Evolutionary conservation across 2,113 vertebrate genomes (phyloP), one percentile per base, ranked within the genome.

Genomic region (Perca flavescens): DNA sequence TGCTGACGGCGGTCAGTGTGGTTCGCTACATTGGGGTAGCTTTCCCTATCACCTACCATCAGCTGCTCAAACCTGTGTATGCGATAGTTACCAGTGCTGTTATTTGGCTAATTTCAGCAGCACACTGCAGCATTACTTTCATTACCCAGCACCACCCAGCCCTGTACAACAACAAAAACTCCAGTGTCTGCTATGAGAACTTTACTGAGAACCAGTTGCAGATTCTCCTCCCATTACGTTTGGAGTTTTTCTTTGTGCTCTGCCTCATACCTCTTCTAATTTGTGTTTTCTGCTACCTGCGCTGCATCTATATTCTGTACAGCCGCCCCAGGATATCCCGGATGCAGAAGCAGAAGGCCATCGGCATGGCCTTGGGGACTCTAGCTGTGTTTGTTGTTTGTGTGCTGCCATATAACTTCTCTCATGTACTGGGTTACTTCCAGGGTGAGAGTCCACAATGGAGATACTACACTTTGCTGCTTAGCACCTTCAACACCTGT

Each of bases 321-420:
- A 90, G 67, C 19, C 90, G 2, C 0, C 31, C 92, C 25, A 75
- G 69, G 21, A 94, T 96, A 4, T 52, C 91, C 9, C 57, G 0
- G 0, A 78, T 86, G 21, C 86, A 89, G 79, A 96, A 93, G 82
- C 90, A 84, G 19, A 92, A 90, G 64, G 96, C 96, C 64, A 92
- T 91, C 0, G 96, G 95, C 4, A 94, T 97, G 54, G 93, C 95
- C 0, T 21, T 78, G 0, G 92, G 96, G 72, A 96, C 96, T 0
- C 79, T 97, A 7, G 85, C 91, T 22, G 94, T 96, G 21, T 97
- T 97, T 28, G 79, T 97, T 0, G 15, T 97, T 53, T 96, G 95
- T 73, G 95, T 96, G 78, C 17, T 96, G 12, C 96, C 96, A 0
- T 96, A 90, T 61, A 96, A 95, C n/a, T 0, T 87, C 2, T 95